Evolutionary conservation across 2,113 vertebrate genomes (phyloP).

Genomic region (Burhinus bistriatus): DNA sequence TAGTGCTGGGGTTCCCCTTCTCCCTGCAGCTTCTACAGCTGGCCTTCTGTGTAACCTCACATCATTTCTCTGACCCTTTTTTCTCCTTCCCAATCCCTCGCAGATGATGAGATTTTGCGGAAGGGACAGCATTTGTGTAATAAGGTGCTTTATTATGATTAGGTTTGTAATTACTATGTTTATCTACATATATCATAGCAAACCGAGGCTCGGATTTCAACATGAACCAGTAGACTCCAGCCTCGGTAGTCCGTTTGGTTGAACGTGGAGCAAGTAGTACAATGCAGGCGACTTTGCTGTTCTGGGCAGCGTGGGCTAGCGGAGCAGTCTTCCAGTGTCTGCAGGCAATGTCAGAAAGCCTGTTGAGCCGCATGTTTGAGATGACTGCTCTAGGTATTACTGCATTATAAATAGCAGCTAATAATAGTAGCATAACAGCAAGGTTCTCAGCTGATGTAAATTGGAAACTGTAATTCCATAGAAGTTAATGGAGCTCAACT

Average conservation of each 20-base stretch:
- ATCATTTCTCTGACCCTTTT: not conserved
- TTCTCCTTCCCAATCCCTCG: not conserved
- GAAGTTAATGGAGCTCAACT: constrained; percentile 66
- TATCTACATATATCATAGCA: not conserved
- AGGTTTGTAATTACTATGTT: not conserved
- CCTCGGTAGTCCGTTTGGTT: not conserved
- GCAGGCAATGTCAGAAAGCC: constrained; percentile 2
- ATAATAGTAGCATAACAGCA: constrained; percentile 52
- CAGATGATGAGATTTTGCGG: not conserved
- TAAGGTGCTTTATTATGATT: not conserved
- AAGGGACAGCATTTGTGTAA: not conserved
- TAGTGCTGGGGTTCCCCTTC: not conserved
- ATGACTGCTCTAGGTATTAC: constrained; percentile 23
- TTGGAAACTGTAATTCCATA: constrained; percentile 60
- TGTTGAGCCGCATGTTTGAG: constrained; percentile 44
- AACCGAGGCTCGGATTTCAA: not conserved
- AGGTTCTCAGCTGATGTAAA: constrained; percentile 60
- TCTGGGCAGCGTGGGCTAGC: not conserved
- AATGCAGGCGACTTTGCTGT: not conserved
- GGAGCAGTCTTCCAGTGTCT: not conserved
- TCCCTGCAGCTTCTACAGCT: not conserved
- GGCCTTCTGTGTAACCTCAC: not conserved
- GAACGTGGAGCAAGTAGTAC: not conserved
- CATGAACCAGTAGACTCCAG: not conserved
- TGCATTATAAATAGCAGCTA: constrained; percentile 60